These are phyloP conservation scores for Perognathus longimembris DNA, from an alignment of 2,113 vertebrate genomes.

Conservation along the genomic window DNA sequence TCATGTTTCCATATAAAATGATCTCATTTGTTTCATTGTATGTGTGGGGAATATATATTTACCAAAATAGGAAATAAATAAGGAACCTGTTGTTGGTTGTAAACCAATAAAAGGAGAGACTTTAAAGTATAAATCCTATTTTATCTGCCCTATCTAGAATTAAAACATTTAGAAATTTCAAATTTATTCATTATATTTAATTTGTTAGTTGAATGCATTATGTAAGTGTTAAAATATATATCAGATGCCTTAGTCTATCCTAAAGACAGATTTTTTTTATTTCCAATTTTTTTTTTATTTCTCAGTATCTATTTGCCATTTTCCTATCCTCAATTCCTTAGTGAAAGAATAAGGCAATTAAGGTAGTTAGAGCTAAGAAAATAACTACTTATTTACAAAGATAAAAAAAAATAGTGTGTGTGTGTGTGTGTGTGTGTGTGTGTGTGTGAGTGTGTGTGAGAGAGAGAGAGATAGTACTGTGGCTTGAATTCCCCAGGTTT, in stretches of 20 bases:
- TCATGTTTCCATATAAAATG: background rate
- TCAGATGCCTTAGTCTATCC: background rate
- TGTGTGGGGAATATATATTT: background rate
- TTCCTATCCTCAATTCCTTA: background rate
- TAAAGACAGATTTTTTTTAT: background rate
- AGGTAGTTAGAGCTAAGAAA: conserved; percentile 10
- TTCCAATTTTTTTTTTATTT: background rate
- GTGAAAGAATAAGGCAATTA: conserved; percentile 31
- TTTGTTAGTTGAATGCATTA: conserved; percentile 23
- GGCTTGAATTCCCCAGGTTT: too few species aligned
- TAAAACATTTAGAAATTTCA: background rate
- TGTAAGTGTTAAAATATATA: conserved; percentile 34
- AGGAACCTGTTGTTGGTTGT: background rate
- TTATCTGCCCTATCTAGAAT: background rate
- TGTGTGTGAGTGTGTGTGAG: too few species aligned
- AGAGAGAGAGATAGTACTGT: too few species aligned
- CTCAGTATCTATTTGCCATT: background rate
- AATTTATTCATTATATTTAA: conserved; percentile 38
- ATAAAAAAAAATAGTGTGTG: too few species aligned
- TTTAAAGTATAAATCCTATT: background rate
- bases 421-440: too few species aligned
- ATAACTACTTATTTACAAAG: background rate
- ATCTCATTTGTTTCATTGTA: background rate
- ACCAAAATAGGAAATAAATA: background rate
- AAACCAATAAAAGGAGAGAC: background rate